Evolutionary conservation across 2,888 invertebrate genomes (phyloP).

Genomic region (Dryobotodes eremita): DNA sequence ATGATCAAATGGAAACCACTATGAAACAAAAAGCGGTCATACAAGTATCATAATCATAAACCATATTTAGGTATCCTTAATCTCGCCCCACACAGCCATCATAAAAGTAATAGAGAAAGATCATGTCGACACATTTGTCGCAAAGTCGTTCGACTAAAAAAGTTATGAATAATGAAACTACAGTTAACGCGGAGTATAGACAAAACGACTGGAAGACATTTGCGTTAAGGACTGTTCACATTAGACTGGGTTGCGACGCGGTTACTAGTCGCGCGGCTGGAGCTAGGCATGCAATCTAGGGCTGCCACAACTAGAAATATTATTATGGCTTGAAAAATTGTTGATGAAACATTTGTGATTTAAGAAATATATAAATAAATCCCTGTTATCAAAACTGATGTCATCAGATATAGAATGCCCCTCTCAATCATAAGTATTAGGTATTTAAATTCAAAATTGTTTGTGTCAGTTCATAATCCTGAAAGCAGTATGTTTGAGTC

Average conservation of each 20-base stretch:
- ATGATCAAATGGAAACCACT: conserved; percentile 11
- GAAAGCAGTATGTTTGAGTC: not conserved
- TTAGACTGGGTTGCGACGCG: conserved; percentile 64
- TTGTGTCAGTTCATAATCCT: conserved; percentile 4
- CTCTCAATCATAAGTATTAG: not conserved
- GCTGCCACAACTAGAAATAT: conserved; percentile 28
- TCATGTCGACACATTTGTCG: conserved; percentile 56
- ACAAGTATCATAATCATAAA: conserved; percentile 25
- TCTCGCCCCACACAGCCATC: conserved; percentile 43
- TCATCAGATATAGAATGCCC: not conserved
- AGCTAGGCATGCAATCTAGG: conserved; percentile 58
- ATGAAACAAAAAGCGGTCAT: conserved; percentile 13
- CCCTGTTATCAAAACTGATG: no score
- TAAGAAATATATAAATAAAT: no score
- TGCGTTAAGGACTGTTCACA: conserved; percentile 68
- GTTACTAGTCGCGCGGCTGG: conserved; percentile 50
- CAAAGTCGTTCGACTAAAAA: conserved; percentile 57
- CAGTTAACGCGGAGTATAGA: conserved; percentile 65
- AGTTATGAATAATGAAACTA: conserved; percentile 67
- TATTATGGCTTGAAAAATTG: no score
- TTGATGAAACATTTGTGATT: no score
- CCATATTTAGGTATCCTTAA: conserved; percentile 48
- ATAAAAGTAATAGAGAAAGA: conserved; percentile 55
- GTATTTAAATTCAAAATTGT: not conserved
- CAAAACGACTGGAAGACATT: conserved; percentile 66